Percentiles rank a stretch among this genome's conserved stretches.
Evolutionary conservation across 2,113 vertebrate species (phyloP).

Genomic region (Dolichallabes microphthalmus): DNA sequence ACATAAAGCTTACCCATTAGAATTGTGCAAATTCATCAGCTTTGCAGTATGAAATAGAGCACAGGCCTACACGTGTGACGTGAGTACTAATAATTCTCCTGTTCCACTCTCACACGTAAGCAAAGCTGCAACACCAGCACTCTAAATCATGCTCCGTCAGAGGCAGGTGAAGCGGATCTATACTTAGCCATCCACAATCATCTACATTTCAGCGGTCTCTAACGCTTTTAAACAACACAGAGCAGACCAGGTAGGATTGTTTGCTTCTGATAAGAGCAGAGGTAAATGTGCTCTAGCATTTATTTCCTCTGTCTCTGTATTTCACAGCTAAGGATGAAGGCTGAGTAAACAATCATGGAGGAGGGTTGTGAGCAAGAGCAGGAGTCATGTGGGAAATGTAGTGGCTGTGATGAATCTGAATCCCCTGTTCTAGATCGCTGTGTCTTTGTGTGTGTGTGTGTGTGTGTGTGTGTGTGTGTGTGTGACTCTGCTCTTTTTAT

Average conservation of each 20-base stretch:
- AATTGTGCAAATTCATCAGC: neutral
- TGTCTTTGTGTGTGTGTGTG: neutral
- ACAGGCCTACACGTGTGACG: neutral
- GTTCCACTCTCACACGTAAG: neutral
- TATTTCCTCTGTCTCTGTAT: conserved; percentile 26
- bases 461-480: neutral
- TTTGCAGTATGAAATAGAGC: neutral
- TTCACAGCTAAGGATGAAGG: conserved; percentile 27
- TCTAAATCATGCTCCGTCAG: conserved; percentile 22
- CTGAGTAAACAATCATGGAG: conserved; percentile 40
- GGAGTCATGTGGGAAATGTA: conserved; percentile 49
- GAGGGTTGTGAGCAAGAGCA: conserved; percentile 29
- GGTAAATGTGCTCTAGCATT: conserved; percentile 28
- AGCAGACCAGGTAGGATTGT: conserved; percentile 35
- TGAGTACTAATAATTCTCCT: neutral
- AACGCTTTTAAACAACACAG: conserved; percentile 7
- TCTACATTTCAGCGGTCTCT: conserved; percentile 32
- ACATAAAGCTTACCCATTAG: neutral
- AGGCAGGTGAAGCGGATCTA: conserved; percentile 34
- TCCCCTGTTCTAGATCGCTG: conserved; percentile 43
- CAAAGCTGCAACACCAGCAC: conserved; percentile 13
- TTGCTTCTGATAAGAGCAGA: conserved; percentile 27
- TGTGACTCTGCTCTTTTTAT: conserved; percentile 47
- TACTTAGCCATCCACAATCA: conserved; percentile 26
- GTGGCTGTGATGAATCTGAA: conserved; percentile 51